phyloP scores from a whole-genome alignment of 2,888 invertebrate species.

The Mylabris sibirica region DNA sequence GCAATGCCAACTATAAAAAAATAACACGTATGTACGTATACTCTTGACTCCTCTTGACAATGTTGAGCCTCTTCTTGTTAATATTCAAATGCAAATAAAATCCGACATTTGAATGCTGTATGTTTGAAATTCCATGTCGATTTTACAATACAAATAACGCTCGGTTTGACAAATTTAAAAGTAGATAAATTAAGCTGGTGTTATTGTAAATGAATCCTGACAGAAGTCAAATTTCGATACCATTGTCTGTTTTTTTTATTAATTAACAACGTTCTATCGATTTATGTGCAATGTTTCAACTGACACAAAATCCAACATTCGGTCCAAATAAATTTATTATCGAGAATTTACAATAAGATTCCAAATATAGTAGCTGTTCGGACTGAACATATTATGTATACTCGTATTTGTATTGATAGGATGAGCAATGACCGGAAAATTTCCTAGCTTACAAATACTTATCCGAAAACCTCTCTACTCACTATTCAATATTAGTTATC shows the following conservation, averaged over 20 bases:
- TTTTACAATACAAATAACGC: neutral
- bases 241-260: neutral
- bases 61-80: neutral
- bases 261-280: neutral
- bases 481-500: neutral
- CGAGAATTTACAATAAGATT: neutral
- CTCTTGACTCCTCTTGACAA: neutral
- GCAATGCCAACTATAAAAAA: neutral
- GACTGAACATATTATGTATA: neutral
- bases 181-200: neutral
- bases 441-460: neutral
- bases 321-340: neutral
- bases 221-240: neutral
- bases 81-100: neutral
- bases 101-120: neutral
- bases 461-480: neutral
- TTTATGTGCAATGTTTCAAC: neutral
- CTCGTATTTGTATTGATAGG: neutral
- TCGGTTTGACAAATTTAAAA: neutral
- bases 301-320: neutral
- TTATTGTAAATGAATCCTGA: neutral
- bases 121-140: neutral
- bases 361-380: neutral
- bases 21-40: neutral
- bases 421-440: slow-evolving; percentile 3